phyloP scores from a whole-genome alignment of 1,140 invertebrate species.

The Drosophila subobscura region DNA sequence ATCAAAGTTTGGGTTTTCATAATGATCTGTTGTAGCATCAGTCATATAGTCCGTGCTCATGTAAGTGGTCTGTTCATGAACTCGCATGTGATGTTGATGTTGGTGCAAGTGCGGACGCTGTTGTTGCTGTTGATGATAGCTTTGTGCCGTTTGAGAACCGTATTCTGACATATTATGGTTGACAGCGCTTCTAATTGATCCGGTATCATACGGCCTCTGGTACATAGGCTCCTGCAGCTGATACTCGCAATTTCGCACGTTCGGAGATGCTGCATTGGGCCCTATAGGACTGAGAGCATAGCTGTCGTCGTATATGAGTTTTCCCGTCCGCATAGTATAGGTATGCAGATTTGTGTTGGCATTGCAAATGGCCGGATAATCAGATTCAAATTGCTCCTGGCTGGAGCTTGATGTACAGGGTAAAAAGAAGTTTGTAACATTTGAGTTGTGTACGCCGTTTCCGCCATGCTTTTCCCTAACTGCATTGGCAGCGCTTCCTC shows the following conservation, averaged over 20 bases:
- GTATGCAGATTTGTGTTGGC: conserved; percentile 93
- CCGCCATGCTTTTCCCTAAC: conserved; percentile 85
- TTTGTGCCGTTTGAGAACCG: conserved; percentile 28
- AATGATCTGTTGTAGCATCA: conserved; percentile 75
- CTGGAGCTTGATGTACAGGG: conserved; percentile 90
- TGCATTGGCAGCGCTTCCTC: conserved; percentile 15
- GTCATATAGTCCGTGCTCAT: conserved; percentile 63
- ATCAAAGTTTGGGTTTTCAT: conserved; percentile 83
- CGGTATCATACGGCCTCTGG: conserved; percentile 78
- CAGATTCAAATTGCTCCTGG: conserved; percentile 90
- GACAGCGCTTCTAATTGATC: conserved; percentile 62
- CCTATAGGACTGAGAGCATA: conserved; percentile 72
- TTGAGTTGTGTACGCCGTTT: conserved; percentile 83
- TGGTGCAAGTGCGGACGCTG: background rate
- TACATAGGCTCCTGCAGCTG: conserved; percentile 77
- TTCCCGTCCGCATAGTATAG: conserved; percentile 90
- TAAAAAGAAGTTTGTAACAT: conserved; percentile 89
- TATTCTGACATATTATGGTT: conserved; percentile 66
- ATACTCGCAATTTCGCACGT: conserved; percentile 43
- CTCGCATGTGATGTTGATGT: conserved; percentile 38
- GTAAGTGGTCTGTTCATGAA: conserved; percentile 40
- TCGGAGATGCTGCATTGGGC: conserved; percentile 12
- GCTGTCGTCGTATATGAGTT: conserved; percentile 89
- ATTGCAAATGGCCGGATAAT: conserved; percentile 93
- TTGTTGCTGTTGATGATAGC: conserved; percentile 33